A percentile compares a stretch with the other conserved stretches of the same genome.
phyloP scores from a whole-genome alignment of 2,797 vertebrate species.

The Sandelia bainsii region DNA sequence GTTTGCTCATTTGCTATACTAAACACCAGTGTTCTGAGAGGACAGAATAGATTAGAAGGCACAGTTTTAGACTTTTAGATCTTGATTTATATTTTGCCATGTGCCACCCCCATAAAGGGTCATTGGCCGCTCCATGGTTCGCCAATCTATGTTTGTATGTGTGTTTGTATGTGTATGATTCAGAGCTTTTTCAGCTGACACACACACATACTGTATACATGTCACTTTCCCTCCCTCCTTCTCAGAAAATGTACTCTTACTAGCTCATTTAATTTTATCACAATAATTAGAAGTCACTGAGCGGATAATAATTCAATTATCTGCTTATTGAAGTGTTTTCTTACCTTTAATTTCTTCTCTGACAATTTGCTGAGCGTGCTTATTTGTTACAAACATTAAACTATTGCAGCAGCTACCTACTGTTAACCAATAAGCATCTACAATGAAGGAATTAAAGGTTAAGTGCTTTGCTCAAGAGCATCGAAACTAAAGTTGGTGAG shows the following conservation, averaged over 20 bases:
- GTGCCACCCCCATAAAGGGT: too few relatives aligned
- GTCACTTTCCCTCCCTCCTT: not conserved
- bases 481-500: constrained; percentile 1
- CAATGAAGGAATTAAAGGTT: constrained; percentile 16
- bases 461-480: constrained; percentile 27
- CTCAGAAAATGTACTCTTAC: not conserved
- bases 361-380: constrained; percentile 35
- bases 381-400: constrained; percentile 29
- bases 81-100: too few relatives aligned
- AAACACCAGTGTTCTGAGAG: too few relatives aligned
- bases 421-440: constrained; percentile 26
- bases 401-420: constrained; percentile 11
- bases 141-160: not conserved
- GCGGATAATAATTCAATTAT: constrained; percentile 58
- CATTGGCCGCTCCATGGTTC: too few relatives aligned
- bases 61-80: too few relatives aligned
- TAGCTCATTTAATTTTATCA: constrained; percentile 42
- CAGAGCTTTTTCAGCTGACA: not conserved
- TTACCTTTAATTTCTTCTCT: constrained; percentile 35
- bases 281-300: constrained; percentile 57
- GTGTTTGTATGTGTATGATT: not conserved
- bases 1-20: too few relatives aligned
- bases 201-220: not conserved
- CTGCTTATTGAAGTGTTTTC: constrained; percentile 44
- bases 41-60: too few relatives aligned